phyloP scores from a whole-genome alignment of 2,113 vertebrate species.

The Lamprotornis superbus region DNA sequence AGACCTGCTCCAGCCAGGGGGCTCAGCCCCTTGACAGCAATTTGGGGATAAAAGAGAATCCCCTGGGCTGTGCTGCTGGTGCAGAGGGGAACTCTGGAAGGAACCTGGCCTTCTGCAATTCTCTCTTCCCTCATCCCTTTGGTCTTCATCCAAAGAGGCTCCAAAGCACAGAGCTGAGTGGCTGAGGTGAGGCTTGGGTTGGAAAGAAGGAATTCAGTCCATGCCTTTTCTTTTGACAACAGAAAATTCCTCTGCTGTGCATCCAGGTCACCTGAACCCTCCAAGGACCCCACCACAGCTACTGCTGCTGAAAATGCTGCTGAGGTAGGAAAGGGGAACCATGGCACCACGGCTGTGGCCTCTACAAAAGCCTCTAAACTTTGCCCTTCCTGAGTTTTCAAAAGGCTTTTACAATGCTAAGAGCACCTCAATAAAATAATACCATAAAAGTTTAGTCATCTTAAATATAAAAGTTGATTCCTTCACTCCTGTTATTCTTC shows the following conservation, averaged over 20 bases:
- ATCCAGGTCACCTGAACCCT: not conserved
- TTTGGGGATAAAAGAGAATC: accelerated
- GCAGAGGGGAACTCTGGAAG: not conserved
- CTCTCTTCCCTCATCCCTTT: not conserved
- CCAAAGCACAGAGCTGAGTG: not conserved
- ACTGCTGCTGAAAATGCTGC: too few relatives aligned
- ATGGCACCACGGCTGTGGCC: not conserved
- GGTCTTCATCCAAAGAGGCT: not conserved
- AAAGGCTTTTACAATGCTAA: not conserved
- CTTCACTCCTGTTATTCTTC: not conserved
- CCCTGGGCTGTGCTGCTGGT: not conserved
- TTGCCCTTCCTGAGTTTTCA: not conserved
- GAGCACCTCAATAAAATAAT: not conserved
- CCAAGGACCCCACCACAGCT: not conserved
- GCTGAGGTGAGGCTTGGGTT: not conserved
- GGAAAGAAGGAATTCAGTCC: not conserved
- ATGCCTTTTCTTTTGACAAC: not conserved
- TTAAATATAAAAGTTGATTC: not conserved
- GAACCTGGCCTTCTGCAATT: not conserved
- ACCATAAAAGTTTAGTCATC: not conserved
- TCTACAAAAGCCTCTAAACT: not conserved
- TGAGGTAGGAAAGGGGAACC: not conserved
- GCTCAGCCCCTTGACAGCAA: not conserved
- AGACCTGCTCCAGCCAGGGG: not conserved
- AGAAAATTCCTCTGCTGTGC: accelerated